Base-by-base conservation (phyloP, 2,888 invertebrate genomes). In the Melanostoma mellinum region DNA sequence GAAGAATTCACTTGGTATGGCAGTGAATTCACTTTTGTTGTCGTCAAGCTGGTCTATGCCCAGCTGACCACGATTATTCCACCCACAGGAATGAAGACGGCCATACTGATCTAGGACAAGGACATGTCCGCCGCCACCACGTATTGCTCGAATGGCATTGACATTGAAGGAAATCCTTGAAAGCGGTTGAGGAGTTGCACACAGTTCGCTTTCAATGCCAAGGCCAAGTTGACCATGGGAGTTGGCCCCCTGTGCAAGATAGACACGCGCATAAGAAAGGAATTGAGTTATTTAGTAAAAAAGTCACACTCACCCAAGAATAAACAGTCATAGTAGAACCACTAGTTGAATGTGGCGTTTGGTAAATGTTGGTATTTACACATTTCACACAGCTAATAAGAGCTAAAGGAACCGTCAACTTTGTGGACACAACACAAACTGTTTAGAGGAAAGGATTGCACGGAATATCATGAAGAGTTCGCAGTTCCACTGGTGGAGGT, bases 191-290 rank as follows among this genome's bases (percentile, higher is more conserved):
- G 95, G 63, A 6, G 48, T 38, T 30, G 38, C 6, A 85, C 94
- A 93, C 91, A 95, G 94, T 88, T 96, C 96, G 86, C 93, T 94
- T 86, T 92, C 92, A 80, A 92, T 89, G 80, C 94, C 95, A 88
- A 95, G 92, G 85, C 95, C 95, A 82, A 97, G 92, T 90, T 97
- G 96, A 61, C 96, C 96, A 89, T 96, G 95, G 85, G 96, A 96
- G 91, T 97, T 97, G 75, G 96, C 96, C 88, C 96, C 96, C 96
- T 96, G 92, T 79, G 9, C 30, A 4, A 63, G n/a, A 38, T 38
- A 60, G 32, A 63, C 72, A 75, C 67, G 80, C 65, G 67, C 50
- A 73, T 52, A 58, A 33, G 4, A 65, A 74, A 50, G 52, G 73
- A 32, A 52, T 44, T 40, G 42, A 38, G 44, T 80, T 85, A 84